These are phyloP conservation scores for Camelus dromedarius DNA, from an alignment of 2,113 vertebrate species.

Conservation along the genomic window DNA sequence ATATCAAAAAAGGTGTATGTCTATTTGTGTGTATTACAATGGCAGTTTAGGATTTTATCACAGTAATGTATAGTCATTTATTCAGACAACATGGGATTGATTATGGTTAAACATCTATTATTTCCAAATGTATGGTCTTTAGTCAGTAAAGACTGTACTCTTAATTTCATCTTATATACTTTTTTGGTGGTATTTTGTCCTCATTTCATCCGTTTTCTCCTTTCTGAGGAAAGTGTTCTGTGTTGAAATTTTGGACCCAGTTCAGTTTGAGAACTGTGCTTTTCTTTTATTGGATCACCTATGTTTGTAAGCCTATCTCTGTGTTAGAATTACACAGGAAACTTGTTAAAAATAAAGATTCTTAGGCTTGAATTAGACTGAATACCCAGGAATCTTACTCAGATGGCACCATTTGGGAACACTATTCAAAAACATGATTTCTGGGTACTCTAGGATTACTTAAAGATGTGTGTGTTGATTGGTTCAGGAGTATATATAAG, in stretches of 20 bases:
- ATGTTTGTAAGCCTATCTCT: not conserved
- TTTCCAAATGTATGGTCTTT: not conserved
- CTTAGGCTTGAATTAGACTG: not conserved
- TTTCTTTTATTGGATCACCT: not conserved
- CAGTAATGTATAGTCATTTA: not conserved
- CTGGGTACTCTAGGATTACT: not conserved
- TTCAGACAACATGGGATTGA: not conserved
- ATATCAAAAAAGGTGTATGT: not conserved
- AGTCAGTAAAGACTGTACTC: not conserved
- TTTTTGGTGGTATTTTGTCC: not conserved
- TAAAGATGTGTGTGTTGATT: not conserved
- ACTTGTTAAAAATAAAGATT: constrained; percentile 4
- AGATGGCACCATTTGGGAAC: not conserved
- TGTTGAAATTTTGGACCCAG: not conserved
- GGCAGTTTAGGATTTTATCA: not conserved
- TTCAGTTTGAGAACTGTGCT: not conserved
- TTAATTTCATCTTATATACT: not conserved
- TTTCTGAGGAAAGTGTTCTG: not conserved
- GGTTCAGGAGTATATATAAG: not conserved
- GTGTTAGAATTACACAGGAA: not conserved
- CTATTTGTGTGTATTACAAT: not conserved
- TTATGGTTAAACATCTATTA: not conserved
- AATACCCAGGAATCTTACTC: not conserved
- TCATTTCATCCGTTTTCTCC: not conserved
- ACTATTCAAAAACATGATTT: not conserved